Evolutionary conservation across 2,113 vertebrate genomes (phyloP).

Genomic region (Trichechus manatus): DNA sequence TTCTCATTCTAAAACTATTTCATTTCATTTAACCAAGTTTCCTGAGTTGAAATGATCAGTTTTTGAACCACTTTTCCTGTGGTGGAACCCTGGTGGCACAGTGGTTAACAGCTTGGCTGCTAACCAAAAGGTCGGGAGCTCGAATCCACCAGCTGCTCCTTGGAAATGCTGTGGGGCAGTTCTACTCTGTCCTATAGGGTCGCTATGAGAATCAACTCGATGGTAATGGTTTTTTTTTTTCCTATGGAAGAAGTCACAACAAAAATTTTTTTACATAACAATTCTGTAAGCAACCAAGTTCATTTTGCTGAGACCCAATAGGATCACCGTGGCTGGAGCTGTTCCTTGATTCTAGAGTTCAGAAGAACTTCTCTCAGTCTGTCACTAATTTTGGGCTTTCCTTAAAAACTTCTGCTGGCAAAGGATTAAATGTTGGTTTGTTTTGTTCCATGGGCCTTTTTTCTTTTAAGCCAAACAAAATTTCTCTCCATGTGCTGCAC

Average conservation of each 20-base stretch:
- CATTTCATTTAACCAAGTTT: conserved; percentile 35
- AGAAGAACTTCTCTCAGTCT: neutral
- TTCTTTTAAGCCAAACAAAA: conserved; percentile 10
- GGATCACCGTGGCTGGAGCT: neutral
- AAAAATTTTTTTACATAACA: neutral
- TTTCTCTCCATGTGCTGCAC: neutral
- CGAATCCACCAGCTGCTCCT: no score
- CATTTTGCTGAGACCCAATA: neutral
- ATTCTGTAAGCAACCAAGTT: neutral
- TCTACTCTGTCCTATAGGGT: no score
- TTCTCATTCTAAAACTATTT: conserved; percentile 20
- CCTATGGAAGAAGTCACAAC: neutral
- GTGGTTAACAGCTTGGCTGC: no score
- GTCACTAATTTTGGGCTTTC: conserved; percentile 55
- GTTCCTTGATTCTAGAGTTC: neutral
- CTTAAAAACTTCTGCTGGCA: conserved; percentile 62
- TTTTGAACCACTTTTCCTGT: conserved; percentile 5
- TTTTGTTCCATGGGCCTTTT: conserved; percentile 43
- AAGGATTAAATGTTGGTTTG: conserved; percentile 59
- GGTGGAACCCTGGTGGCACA: neutral
- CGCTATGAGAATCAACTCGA: no score
- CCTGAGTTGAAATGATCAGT: neutral
- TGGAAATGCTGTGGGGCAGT: no score
- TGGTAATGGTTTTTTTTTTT: no score
- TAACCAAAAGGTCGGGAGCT: no score